These are phyloP conservation scores for Silurus aristotelis DNA, from an alignment of 2,797 vertebrate genomes.

Conservation along the genomic window DNA sequence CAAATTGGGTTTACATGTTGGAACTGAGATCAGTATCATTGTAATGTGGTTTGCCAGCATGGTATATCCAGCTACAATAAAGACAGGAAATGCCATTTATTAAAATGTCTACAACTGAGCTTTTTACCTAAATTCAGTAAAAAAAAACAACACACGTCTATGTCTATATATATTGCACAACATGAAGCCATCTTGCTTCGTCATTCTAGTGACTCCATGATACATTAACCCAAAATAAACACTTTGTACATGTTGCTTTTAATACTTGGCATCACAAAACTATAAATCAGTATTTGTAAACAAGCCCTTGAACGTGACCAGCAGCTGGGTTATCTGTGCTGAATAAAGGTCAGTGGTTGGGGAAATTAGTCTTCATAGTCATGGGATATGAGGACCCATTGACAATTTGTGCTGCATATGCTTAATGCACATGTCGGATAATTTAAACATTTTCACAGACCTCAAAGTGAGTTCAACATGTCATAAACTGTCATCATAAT, in stretches of 20 bases:
- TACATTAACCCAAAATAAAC: conserved; percentile 12
- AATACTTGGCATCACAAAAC: conserved; percentile 18
- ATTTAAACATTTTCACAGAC: background rate
- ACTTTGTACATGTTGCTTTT: conserved; percentile 14
- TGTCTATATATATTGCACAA: background rate
- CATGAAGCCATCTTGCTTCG: conserved; percentile 7
- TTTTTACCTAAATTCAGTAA: background rate
- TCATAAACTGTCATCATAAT: background rate
- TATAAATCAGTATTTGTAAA: background rate
- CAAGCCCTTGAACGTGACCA: background rate
- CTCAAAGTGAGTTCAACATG: background rate
- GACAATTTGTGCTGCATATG: background rate
- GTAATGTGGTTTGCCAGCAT: conserved; percentile 17
- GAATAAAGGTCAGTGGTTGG: conserved; percentile 3
- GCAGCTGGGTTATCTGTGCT: background rate
- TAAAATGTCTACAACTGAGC: background rate
- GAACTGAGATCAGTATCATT: conserved; percentile 29
- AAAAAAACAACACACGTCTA: too few species aligned
- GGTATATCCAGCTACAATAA: background rate
- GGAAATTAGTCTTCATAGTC: background rate
- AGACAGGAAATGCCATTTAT: background rate
- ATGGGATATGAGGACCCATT: background rate
- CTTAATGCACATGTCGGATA: too few species aligned
- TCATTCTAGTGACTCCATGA: background rate
- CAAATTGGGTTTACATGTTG: conserved; percentile 36